Evolutionary conservation across 2,797 vertebrate genomes (phyloP), one percentile per base, ranked within the genome.

Genomic region (Linurgus olivaceus): DNA sequence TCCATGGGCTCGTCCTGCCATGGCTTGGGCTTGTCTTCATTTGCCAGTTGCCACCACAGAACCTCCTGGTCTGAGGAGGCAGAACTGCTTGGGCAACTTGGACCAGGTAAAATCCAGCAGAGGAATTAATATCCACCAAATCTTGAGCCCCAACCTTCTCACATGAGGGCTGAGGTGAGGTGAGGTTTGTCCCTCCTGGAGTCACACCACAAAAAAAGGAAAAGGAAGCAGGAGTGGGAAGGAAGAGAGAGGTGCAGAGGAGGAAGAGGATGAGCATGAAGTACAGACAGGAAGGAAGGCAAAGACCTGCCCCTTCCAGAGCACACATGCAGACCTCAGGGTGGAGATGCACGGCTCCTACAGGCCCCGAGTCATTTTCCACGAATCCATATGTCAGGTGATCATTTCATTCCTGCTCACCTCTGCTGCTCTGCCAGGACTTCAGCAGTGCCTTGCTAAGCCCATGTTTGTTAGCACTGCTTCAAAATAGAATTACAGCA

Each of bases 221-320:
- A 38, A 54, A 21, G 7, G 28, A 40, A 45, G 21, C 1, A 1
- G 0, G 3, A 55, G 35, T 9, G 0, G 7, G 4, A 82, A 70
- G 18, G n/a, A 42, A 58, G 44, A 61, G 38, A 50, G 35, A 37
- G 9, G 37, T 23, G 29, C n/a, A 54, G 68, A 85, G 71, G 75
- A 90, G 70, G 51, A 82, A 12, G 61, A 88, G 16, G 44, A 37
- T 70, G 74, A 80, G 12, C 26, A 18, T 5, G 17, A 31, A 52
- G 68, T 8, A 28, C 9, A 59, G 74, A 51, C 33, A 44, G 33
- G 23, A 84, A 44, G 29, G 71, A 33, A 78, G 70, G 59, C 10
- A 25, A 57, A 75, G 65, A 10, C 33, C 28, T 67, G 44, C 31
- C 23, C 54, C 16, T 67, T 44, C 29, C 0, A 5, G 77, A 71